These are phyloP conservation scores for Lagocephalus sceleratus DNA, from an alignment of 2,797 vertebrate species.

Conservation along the genomic window DNA sequence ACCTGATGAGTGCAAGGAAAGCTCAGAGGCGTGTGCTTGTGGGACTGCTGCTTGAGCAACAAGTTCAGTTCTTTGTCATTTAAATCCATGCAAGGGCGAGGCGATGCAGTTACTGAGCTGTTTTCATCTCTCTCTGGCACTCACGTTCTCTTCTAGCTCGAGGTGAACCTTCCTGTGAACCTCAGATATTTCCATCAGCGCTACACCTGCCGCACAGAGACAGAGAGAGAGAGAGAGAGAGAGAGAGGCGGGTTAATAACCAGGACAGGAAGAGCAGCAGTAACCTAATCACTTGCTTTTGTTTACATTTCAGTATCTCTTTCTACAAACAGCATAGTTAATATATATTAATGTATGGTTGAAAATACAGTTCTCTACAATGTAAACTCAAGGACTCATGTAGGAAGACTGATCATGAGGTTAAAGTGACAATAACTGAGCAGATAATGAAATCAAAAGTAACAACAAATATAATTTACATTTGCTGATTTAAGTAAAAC, in stretches of 20 bases:
- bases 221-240: constrained; percentile 22
- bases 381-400: no score
- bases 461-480: no score
- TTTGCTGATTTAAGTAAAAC: no score
- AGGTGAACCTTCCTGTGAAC: constrained; percentile 90
- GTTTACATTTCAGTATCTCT: neutral
- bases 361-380: no score
- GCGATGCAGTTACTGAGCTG: constrained; percentile 9
- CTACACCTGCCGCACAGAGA: constrained; percentile 80
- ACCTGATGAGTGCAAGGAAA: constrained; percentile 18
- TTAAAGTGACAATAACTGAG: no score
- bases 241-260: constrained; percentile 11
- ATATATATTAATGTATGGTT: no score
- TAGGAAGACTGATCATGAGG: no score
- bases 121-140: constrained; percentile 45
- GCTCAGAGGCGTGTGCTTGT: constrained; percentile 2
- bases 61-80: constrained; percentile 15
- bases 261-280: neutral
- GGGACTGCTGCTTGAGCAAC: constrained; percentile 24
- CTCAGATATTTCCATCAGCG: constrained; percentile 91
- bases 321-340: no score
- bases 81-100: constrained; percentile 6
- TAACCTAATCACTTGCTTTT: constrained; percentile 3
- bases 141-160: constrained; percentile 91
- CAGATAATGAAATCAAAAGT: no score